Conservation (phyloP, 1,140 invertebrate genomes). For the Euura lappo region DNA sequence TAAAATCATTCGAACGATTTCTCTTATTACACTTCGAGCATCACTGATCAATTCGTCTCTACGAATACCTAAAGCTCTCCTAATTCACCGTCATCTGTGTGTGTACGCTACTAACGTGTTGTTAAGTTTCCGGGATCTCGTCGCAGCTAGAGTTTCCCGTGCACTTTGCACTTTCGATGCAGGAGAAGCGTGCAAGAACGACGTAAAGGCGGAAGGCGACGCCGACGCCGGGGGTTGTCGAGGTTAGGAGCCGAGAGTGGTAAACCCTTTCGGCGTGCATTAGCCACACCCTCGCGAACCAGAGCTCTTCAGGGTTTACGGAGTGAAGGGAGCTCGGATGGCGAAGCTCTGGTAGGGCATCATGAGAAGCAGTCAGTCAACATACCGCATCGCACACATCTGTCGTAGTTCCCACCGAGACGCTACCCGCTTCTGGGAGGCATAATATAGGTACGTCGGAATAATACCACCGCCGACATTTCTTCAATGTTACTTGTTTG, state of each 20-base stretch:
- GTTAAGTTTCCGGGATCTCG: not conserved
- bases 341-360: not conserved
- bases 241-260: conserved; percentile 6
- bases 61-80: too few species aligned
- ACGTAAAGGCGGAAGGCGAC: not conserved
- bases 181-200: not conserved
- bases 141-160: not conserved
- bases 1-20: too few species aligned
- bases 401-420: conserved; percentile 7
- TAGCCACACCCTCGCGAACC: conserved; percentile 7
- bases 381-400: conserved; percentile 11
- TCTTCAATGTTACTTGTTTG: not conserved
- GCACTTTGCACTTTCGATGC: not conserved
- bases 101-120: not conserved
- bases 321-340: not conserved
- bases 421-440: not conserved
- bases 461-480: not conserved
- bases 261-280: conserved; percentile 12
- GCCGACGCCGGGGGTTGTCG: not conserved
- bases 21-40: too few species aligned
- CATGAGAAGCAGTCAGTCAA: conserved; percentile 15
- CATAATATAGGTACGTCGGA: not conserved
- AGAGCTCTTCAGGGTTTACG: conserved; percentile 3
- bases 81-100: too few species aligned
- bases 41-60: too few species aligned